Evolutionary conservation across 2,113 vertebrate genomes (phyloP).

Genomic region (Amazona vittata): DNA sequence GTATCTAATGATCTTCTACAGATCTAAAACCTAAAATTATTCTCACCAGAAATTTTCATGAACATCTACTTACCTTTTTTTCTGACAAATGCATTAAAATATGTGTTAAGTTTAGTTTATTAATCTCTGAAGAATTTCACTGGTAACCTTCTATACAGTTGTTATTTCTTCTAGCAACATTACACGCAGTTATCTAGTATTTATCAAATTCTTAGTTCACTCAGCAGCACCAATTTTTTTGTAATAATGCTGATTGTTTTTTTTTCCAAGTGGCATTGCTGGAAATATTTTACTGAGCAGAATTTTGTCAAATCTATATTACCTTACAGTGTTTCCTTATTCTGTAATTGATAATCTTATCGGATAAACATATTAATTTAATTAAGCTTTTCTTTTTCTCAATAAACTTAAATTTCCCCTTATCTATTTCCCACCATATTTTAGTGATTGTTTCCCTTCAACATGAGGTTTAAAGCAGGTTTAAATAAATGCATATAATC

Average conservation of each 20-base stretch:
- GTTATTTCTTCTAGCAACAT: neutral
- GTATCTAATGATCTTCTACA: neutral
- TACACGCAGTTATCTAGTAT: neutral
- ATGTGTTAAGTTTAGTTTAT: neutral
- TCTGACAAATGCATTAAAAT: neutral
- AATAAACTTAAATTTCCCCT: neutral
- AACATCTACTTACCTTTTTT: neutral
- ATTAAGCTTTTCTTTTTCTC: neutral
- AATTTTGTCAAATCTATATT: neutral
- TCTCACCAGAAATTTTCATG: neutral
- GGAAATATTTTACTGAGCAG: neutral
- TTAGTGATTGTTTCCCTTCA: neutral
- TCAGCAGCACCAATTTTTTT: neutral
- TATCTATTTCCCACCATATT: neutral
- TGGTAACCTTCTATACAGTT: neutral
- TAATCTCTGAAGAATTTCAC: neutral
- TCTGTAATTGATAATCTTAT: neutral
- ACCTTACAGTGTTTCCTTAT: neutral
- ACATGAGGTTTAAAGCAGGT: neutral
- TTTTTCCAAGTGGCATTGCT: neutral
- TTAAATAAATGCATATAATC: neutral
- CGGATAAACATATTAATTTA: neutral
- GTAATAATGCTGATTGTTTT: neutral
- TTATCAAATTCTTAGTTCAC: neutral
- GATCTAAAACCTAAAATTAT: neutral